Evolutionary conservation across 2,113 vertebrate species (phyloP).

Genomic region (Noturus placidus): DNA sequence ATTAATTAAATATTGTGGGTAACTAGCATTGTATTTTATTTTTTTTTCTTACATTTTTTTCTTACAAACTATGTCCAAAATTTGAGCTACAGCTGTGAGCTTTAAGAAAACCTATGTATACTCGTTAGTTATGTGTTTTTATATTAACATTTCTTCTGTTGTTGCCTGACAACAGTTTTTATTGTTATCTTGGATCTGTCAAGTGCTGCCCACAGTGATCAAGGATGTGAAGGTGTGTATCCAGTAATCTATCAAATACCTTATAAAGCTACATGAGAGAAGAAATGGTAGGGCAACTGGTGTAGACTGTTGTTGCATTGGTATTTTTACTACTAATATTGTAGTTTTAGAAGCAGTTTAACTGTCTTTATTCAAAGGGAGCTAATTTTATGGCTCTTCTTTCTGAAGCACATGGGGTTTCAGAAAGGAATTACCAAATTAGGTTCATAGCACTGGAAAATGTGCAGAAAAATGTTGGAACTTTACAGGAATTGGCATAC

Average conservation of each 20-base stretch:
- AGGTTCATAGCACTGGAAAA: constrained; percentile 10
- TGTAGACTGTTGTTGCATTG: neutral
- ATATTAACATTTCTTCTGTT: neutral
- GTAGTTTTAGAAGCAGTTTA: neutral
- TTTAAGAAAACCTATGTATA: neutral
- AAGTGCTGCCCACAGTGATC: neutral
- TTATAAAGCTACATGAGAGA: neutral
- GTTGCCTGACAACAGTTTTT: neutral
- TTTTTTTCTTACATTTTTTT: neutral
- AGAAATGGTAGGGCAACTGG: neutral
- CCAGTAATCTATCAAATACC: neutral
- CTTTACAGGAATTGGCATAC: neutral
- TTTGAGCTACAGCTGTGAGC: neutral
- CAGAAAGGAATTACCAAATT: neutral
- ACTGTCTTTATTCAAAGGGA: neutral
- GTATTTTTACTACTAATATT: neutral
- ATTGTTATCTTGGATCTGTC: neutral
- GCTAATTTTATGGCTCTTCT: constrained; percentile 3
- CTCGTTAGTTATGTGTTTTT: neutral
- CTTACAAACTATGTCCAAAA: neutral
- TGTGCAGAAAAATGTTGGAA: neutral
- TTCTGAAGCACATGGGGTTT: neutral
- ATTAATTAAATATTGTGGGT: neutral
- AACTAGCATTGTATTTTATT: neutral
- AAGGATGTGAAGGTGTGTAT: neutral